A percentile compares a stretch with the other conserved stretches of the same genome.
These are phyloP conservation scores for Erebia epiphron DNA, from an alignment of 2,888 invertebrate genomes.

Conservation along the genomic window DNA sequence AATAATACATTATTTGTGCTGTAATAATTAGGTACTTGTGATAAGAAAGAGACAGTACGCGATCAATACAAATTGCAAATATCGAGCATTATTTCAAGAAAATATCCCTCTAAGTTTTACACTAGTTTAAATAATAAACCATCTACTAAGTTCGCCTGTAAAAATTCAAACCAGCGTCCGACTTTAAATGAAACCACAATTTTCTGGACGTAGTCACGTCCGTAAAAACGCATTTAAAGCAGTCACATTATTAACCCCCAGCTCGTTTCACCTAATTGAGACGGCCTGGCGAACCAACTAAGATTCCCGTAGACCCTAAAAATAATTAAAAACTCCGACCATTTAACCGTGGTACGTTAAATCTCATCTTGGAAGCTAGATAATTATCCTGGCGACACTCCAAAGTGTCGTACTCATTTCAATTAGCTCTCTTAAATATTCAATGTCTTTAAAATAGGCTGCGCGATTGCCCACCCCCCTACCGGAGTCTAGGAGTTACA, in stretches of 20 bases:
- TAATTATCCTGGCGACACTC: constrained; percentile 82
- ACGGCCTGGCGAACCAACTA: constrained; percentile 42
- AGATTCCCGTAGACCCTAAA: constrained; percentile 50
- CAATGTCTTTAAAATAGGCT: constrained; percentile 83
- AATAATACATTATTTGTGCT: too few relatives aligned
- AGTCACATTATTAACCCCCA: constrained; percentile 36
- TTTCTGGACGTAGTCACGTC: constrained; percentile 11
- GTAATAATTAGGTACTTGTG: too few relatives aligned
- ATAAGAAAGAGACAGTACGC: too few relatives aligned
- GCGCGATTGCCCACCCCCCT: constrained; percentile 63
- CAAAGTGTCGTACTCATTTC: constrained; percentile 82
- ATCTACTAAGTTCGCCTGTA: too few relatives aligned
- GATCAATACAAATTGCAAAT: too few relatives aligned
- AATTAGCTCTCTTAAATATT: constrained; percentile 83
- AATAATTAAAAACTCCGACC: constrained; percentile 60
- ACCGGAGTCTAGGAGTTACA: constrained; percentile 74
- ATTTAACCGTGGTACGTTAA: constrained; percentile 77
- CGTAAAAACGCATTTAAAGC: constrained; percentile 30
- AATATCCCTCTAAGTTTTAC: too few relatives aligned
- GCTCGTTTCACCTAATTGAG: constrained; percentile 41
- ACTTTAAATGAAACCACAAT: background rate
- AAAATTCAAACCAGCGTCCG: background rate
- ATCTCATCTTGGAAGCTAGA: constrained; percentile 80
- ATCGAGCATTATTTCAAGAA: too few relatives aligned
- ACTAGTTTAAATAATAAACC: too few relatives aligned